phyloP scores from a whole-genome alignment of 2,113 vertebrate genomes.

The Ornithorhynchus anatinus region DNA sequence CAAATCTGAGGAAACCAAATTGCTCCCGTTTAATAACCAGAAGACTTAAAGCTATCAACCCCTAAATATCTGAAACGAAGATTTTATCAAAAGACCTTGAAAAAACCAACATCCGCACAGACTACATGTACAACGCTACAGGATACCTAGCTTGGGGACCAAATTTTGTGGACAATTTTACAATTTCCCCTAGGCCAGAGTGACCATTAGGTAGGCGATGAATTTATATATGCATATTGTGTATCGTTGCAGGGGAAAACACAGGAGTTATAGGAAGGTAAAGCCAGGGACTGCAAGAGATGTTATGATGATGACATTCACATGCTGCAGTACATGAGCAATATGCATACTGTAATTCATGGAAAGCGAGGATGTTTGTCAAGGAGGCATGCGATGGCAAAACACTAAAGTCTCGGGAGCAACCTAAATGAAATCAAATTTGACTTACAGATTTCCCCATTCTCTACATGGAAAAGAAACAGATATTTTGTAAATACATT shows the following conservation, averaged over 20 bases:
- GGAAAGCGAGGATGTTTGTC: not conserved
- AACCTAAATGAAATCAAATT: slow-evolving; percentile 42
- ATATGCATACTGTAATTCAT: not conserved
- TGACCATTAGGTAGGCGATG: not conserved
- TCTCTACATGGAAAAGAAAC: slow-evolving; percentile 86
- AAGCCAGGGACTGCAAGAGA: not conserved
- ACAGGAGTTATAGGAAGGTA: not conserved
- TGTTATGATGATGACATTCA: not conserved
- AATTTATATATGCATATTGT: not conserved
- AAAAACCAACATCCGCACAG: too few relatives aligned
- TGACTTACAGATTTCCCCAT: slow-evolving; percentile 96
- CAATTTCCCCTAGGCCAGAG: not conserved
- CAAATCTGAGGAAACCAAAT: too few relatives aligned
- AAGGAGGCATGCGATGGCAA: slow-evolving; percentile 17
- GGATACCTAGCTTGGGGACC: not conserved
- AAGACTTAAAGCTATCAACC: too few relatives aligned
- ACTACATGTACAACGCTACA: too few relatives aligned
- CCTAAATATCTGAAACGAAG: too few relatives aligned
- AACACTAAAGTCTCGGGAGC: slow-evolving; percentile 7
- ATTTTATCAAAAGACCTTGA: too few relatives aligned
- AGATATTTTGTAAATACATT: slow-evolving; percentile 60
- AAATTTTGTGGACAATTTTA: not conserved
- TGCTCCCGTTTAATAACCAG: too few relatives aligned
- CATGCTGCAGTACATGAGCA: not conserved
- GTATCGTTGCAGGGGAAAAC: not conserved